A percentile compares a stretch with the other conserved stretches of the same genome.
Evolutionary conservation across 2,113 vertebrate genomes (phyloP).

Genomic region (Phodopus roborovskii): DNA sequence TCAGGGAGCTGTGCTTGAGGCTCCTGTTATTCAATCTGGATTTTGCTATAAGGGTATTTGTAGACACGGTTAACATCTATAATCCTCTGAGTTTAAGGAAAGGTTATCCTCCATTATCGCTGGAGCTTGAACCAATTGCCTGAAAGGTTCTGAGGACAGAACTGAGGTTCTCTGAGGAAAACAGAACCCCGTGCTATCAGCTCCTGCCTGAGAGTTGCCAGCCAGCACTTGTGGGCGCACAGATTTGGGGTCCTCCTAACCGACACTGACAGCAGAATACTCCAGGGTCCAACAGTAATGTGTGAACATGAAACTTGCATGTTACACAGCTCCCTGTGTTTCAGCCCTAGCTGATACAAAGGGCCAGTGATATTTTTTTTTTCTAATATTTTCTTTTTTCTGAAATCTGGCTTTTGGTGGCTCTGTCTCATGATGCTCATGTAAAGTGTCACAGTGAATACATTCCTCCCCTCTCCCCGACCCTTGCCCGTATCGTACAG

Average conservation of each 20-base stretch:
- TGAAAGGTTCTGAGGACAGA: conserved; percentile 12
- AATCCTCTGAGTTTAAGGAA: conserved; percentile 4
- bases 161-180: background rate
- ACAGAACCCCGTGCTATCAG: background rate
- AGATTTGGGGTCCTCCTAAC: background rate
- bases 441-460: background rate
- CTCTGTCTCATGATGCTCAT: background rate
- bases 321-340: background rate
- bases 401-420: conserved; percentile 27
- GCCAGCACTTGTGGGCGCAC: background rate
- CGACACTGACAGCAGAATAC: background rate
- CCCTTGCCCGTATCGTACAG: background rate
- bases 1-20: background rate
- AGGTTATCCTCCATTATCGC: conserved; percentile 19
- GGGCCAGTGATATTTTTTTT: background rate
- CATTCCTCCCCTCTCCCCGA: background rate
- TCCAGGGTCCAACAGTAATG: background rate
- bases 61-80: conserved; percentile 27
- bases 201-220: background rate
- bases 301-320: background rate
- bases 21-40: background rate
- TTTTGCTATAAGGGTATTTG: background rate
- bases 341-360: background rate
- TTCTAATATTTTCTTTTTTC: conserved; percentile 13
- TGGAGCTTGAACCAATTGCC: background rate